phyloP scores from a whole-genome alignment of 1,140 invertebrate species.

The Tachypleus tridentatus region DNA sequence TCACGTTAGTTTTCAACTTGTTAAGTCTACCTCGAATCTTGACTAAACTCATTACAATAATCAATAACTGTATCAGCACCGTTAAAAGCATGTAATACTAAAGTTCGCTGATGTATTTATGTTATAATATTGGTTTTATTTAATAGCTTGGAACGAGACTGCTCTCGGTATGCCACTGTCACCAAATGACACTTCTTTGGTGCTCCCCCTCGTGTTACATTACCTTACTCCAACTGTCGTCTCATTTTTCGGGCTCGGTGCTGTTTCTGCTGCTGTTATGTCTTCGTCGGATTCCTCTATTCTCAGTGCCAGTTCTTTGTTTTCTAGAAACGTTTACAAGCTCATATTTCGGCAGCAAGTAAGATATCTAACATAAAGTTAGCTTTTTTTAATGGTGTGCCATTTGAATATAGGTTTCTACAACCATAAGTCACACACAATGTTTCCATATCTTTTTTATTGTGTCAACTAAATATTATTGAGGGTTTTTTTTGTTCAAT shows the following conservation, averaged over 20 bases:
- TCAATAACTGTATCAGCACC: too few relatives aligned
- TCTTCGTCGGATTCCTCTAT: slow-evolving; percentile 96
- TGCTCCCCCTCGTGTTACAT: slow-evolving; percentile 91
- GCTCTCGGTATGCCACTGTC: slow-evolving; percentile 52
- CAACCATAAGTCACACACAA: too few relatives aligned
- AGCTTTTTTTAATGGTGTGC: too few relatives aligned
- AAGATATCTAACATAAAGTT: slow-evolving; percentile 24
- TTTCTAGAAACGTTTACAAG: slow-evolving; percentile 94
- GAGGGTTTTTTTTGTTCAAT: too few relatives aligned
- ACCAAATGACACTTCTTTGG: slow-evolving; percentile 66
- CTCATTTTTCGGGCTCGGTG: slow-evolving; percentile 91
- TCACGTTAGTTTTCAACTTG: too few relatives aligned
- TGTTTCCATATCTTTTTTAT: too few relatives aligned
- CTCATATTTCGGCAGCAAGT: slow-evolving; percentile 85
- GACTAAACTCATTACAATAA: too few relatives aligned
- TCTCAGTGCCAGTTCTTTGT: slow-evolving; percentile 93
- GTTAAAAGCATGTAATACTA: too few relatives aligned
- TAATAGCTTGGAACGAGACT: slow-evolving; percentile 84
- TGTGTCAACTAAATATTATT: too few relatives aligned
- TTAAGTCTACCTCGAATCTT: too few relatives aligned
- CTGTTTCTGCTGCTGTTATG: slow-evolving; percentile 97
- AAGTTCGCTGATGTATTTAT: too few relatives aligned
- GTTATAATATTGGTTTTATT: slow-evolving; percentile 4
- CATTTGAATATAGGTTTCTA: too few relatives aligned
- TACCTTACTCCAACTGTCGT: slow-evolving; percentile 84